Conservation (phyloP, 2,888 invertebrate species). For the Harpalus rubripes region DNA sequence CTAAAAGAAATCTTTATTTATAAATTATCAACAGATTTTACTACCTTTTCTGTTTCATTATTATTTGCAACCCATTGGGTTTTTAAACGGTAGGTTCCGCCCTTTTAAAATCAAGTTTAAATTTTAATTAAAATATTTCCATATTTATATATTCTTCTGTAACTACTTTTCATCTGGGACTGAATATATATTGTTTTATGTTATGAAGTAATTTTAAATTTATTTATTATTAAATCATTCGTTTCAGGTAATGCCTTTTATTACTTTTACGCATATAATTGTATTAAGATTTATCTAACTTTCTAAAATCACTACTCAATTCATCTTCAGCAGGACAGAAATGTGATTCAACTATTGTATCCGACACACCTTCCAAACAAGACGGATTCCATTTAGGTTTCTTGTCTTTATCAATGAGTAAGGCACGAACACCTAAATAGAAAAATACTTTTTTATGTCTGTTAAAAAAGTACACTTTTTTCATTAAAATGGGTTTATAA, state of each 20-base stretch:
- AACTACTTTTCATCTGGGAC: slow-evolving; percentile 58
- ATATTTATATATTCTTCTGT: slow-evolving; percentile 50
- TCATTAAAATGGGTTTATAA: too few relatives aligned
- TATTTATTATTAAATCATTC: slow-evolving; percentile 63
- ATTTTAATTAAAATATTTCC: slow-evolving; percentile 50
- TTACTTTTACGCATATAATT: not conserved
- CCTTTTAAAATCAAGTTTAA: slow-evolving; percentile 33
- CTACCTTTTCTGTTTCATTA: slow-evolving; percentile 43
- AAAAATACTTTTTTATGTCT: slow-evolving; percentile 17
- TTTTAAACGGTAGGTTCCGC: slow-evolving; percentile 36
- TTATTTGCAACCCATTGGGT: slow-evolving; percentile 32
- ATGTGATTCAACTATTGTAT: slow-evolving; percentile 81
- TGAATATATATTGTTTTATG: slow-evolving; percentile 66
- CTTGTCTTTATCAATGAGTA: slow-evolving; percentile 96
- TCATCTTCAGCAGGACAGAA: not conserved
- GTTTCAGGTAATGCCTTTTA: slow-evolving; percentile 41
- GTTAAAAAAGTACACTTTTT: too few relatives aligned
- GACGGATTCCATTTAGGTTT: slow-evolving; percentile 94
- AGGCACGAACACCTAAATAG: slow-evolving; percentile 88
- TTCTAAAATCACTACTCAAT: not conserved
- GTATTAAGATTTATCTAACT: not conserved
- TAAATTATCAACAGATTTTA: slow-evolving; percentile 58
- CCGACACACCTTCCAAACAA: slow-evolving; percentile 86
- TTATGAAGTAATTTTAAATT: slow-evolving; percentile 57
- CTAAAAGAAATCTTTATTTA: slow-evolving; percentile 62